These are phyloP conservation scores for Thereva unica DNA, from an alignment of 2,888 invertebrate species.

Conservation along the genomic window DNA sequence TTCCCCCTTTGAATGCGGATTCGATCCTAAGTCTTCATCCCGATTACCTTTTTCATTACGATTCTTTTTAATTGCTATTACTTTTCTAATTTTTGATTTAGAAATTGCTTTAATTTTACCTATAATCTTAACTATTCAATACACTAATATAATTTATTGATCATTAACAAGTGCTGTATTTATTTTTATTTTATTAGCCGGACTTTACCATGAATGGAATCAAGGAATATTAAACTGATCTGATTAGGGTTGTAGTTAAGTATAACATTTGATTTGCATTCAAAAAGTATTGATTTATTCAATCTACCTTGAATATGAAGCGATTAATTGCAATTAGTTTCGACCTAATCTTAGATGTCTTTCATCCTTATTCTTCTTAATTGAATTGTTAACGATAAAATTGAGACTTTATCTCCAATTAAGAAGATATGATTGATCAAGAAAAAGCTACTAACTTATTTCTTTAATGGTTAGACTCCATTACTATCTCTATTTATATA, in stretches of 20 bases:
- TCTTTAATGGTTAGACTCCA: slow-evolving; percentile 59
- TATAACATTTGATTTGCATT: slow-evolving; percentile 60
- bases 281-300: slow-evolving; percentile 58
- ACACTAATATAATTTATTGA: slow-evolving; percentile 50
- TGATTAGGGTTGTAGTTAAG: slow-evolving; percentile 58
- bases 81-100: slow-evolving; percentile 75
- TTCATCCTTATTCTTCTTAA: slow-evolving; percentile 59
- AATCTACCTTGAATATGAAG: slow-evolving; percentile 58
- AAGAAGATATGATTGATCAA: slow-evolving; percentile 62
- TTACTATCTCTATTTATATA: slow-evolving; percentile 65
- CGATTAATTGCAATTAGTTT: slow-evolving; percentile 61
- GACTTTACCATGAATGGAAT: slow-evolving; percentile 62
- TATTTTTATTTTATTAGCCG: slow-evolving; percentile 61
- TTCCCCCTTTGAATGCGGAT: slow-evolving; percentile 68
- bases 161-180: slow-evolving; percentile 54
- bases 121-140: slow-evolving; percentile 59
- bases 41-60: slow-evolving; percentile 65
- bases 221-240: slow-evolving; percentile 66
- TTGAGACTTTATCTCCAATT: slow-evolving; percentile 63
- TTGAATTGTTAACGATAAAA: slow-evolving; percentile 66
- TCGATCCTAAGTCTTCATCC: slow-evolving; percentile 61
- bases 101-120: slow-evolving; percentile 70
- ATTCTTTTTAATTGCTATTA: slow-evolving; percentile 69
- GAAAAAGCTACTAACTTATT: slow-evolving; percentile 69
- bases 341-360: slow-evolving; percentile 59